These are phyloP conservation scores for Ophion obscuratus DNA, from an alignment of 2,888 invertebrate species.

Conservation along the genomic window DNA sequence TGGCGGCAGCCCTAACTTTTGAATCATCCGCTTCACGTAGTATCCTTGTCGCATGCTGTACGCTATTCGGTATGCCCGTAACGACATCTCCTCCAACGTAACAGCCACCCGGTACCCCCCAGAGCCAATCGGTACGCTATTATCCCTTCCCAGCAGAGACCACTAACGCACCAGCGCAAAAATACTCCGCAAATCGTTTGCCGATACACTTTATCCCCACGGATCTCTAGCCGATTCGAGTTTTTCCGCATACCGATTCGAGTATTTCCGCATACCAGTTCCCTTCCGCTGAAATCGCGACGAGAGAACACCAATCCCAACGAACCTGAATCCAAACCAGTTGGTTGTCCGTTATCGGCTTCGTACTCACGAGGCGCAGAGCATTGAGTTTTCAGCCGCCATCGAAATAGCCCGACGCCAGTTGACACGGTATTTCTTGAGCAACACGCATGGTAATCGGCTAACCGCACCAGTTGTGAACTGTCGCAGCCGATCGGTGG, in stretches of 20 bases:
- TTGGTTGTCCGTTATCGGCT: background rate
- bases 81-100: background rate
- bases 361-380: background rate
- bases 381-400: background rate
- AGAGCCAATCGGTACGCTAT: background rate
- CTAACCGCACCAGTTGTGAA: slow-evolving; percentile 9
- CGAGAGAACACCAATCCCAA: background rate
- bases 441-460: slow-evolving; percentile 16
- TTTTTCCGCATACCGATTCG: background rate
- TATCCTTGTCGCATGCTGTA: background rate
- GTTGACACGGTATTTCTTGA: background rate
- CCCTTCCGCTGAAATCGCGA: slow-evolving; percentile 3
- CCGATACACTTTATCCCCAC: background rate
- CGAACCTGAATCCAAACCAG: background rate
- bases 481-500: background rate
- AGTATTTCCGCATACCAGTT: background rate
- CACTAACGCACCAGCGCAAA: background rate
- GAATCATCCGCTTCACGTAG: slow-evolving; percentile 33
- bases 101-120: background rate
- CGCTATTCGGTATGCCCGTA: background rate
- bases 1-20: slow-evolving; percentile 82
- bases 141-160: background rate
- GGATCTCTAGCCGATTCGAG: background rate
- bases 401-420: background rate
- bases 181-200: background rate